Evolutionary conservation across 2,113 vertebrate species (phyloP), one percentile per base, ranked within the genome.

Genomic region (Amia ocellicauda): DNA sequence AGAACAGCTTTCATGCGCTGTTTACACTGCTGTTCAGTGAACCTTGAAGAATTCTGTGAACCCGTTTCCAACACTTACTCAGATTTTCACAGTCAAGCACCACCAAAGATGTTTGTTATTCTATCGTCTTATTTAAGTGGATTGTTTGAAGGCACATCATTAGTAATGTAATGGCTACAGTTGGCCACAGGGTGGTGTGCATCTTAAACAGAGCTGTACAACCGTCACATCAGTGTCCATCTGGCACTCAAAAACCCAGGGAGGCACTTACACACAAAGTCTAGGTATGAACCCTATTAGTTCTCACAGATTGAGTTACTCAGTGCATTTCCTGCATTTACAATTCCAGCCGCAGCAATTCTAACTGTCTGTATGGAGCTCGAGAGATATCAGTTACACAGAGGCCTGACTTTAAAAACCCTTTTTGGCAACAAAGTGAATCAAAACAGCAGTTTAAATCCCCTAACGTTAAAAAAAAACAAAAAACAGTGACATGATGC

Each of bases 151-250:
- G n/a, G 41, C 26, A 47, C 31, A 7, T 7, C 23, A n/a, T 19
- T n/a, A 16, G 5, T 16, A 14, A 22, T 3, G 41, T 23, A 43
- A 28, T 58, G 28, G 36, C 63, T 49, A 5, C 11, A 49, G 5
- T 11, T 28, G 5, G 28, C 56, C 63, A 58, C 55, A 42, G 58
- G 63, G 55, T 66, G 63, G 63, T 43, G 61, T 55, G n/a, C 23
- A 16, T 20, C 50, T 27, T 23, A 57, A 28, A 42, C 19, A 40
- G 23, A 1, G 17, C 27, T 24, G 29, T 20, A n/a, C 28, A 17
- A 26, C 53, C 17, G 20, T 20, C 17, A 13, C 23, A 29, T 11
- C 27, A 17, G 42, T 8, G 41, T 50, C n/a, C 28, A 50, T n/a
- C 4, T 20, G 60, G 60, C 28, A 28, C 55, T 43, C 54, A 10